These are phyloP conservation scores for Streblospio benedicti DNA, from an alignment of 1,140 invertebrate species.

Conservation along the genomic window DNA sequence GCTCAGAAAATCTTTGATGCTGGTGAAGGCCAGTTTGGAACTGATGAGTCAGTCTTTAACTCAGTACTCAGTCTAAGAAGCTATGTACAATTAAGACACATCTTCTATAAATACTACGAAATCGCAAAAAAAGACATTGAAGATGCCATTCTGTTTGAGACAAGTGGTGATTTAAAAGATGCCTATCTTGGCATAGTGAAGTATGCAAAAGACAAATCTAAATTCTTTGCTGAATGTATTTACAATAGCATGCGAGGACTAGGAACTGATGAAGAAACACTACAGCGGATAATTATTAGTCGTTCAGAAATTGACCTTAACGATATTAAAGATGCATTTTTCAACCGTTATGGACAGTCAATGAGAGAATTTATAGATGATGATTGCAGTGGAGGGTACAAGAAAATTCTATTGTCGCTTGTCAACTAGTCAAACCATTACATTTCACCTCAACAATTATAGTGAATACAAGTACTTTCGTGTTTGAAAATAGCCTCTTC, in stretches of 20 bases:
- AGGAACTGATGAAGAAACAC: slow-evolving; percentile 77
- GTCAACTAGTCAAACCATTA: too few species aligned
- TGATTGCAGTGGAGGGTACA: slow-evolving; percentile 38
- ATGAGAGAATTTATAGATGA: slow-evolving; percentile 25
- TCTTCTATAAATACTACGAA: slow-evolving; percentile 58
- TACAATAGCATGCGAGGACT: slow-evolving; percentile 74
- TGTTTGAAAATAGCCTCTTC: too few species aligned
- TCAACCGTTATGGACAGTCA: slow-evolving; percentile 25
- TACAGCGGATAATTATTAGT: slow-evolving; percentile 79
- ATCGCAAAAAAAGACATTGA: slow-evolving; percentile 38
- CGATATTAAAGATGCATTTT: slow-evolving; percentile 27
- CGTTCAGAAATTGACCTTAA: slow-evolving; percentile 59
- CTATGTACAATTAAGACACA: slow-evolving; percentile 57
- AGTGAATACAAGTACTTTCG: too few species aligned
- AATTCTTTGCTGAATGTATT: slow-evolving; percentile 83
- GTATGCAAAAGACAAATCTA: slow-evolving; percentile 61
- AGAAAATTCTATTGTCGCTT: too few species aligned
- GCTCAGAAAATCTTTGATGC: slow-evolving; percentile 31
- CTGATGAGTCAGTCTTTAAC: slow-evolving; percentile 64
- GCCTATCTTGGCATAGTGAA: slow-evolving; percentile 35
- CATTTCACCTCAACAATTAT: too few species aligned
- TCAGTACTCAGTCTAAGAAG: slow-evolving; percentile 60
- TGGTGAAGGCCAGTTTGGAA: slow-evolving; percentile 54
- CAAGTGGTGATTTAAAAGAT: slow-evolving; percentile 33
- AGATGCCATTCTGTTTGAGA: slow-evolving; percentile 35